Conservation (phyloP, 2,888 invertebrate genomes). For the Lathronympha strigana region DNA sequence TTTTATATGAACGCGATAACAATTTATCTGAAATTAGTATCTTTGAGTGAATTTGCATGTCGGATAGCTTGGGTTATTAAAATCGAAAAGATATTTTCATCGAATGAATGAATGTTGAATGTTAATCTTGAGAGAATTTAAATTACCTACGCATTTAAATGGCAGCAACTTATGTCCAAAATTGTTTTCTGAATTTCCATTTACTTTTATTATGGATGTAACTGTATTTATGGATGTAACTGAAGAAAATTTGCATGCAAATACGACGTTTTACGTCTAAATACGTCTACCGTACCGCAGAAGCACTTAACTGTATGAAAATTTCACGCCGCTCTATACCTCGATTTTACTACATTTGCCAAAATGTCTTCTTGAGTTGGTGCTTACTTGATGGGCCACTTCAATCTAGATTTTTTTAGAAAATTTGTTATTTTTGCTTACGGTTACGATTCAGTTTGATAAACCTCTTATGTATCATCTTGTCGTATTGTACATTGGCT, state of each 20-base stretch:
- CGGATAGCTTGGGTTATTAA: conserved; percentile 27
- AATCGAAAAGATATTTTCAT: conserved; percentile 29
- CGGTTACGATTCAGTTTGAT: conserved; percentile 29
- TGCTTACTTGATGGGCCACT: conserved; percentile 25
- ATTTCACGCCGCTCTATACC: conserved; percentile 69
- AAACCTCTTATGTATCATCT: conserved; percentile 26
- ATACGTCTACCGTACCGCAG: conserved; percentile 15
- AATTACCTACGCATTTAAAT: not conserved
- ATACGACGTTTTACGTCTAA: not conserved
- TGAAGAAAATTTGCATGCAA: not conserved
- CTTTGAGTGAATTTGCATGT: conserved; percentile 40
- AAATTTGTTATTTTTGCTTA: conserved; percentile 24
- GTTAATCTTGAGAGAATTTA: conserved; percentile 4
- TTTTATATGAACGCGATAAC: conserved; percentile 40
- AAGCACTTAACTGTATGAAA: conserved; percentile 60
- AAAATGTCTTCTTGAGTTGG: conserved; percentile 56
- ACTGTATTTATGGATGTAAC: not conserved
- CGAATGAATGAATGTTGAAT: conserved; percentile 14
- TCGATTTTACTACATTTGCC: conserved; percentile 70
- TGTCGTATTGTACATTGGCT: conserved; percentile 1
- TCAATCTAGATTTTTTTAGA: conserved; percentile 3
- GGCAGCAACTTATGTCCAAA: not conserved
- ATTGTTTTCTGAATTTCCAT: not conserved
- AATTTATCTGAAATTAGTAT: conserved; percentile 41
- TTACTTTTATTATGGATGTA: not conserved